Evolutionary conservation across 1,140 invertebrate genomes (phyloP).

Genomic region (Bombus superbus): DNA sequence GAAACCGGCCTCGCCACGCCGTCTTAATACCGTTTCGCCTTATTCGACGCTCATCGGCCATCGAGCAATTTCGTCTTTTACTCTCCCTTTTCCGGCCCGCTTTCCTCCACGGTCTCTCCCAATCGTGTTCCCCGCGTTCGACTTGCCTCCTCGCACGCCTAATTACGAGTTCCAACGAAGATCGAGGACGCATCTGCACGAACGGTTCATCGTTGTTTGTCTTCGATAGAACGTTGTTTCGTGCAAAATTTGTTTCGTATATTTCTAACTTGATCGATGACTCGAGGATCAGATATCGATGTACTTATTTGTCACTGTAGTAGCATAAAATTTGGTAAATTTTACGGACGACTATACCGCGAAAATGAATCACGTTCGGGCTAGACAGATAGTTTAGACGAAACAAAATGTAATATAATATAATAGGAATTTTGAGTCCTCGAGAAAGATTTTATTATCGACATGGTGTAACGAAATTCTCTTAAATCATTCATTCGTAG

Average conservation of each 20-base stretch:
- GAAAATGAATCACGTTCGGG: too few relatives aligned
- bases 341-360: too few relatives aligned
- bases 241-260: not conserved
- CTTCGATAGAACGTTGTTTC: not conserved
- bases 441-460: not conserved
- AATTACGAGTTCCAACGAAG: conserved; percentile 37
- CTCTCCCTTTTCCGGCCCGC: conserved; percentile 10
- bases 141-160: not conserved
- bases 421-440: not conserved
- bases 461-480: not conserved
- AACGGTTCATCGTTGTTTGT: conserved; percentile 26
- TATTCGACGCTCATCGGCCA: conserved; percentile 60
- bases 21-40: conserved; percentile 81
- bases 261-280: not conserved
- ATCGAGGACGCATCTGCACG: conserved; percentile 20
- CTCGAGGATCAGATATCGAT: not conserved
- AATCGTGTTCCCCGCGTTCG: not conserved
- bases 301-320: not conserved
- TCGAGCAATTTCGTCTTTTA: conserved; percentile 60
- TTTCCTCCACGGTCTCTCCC: conserved; percentile 14
- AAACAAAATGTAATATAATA: too few relatives aligned
- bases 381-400: too few relatives aligned
- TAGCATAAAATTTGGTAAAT: too few relatives aligned
- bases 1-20: conserved; percentile 69
- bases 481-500: too few relatives aligned